phyloP scores from a whole-genome alignment of 2,797 vertebrate species.

The Schizothorax lantsangensis region DNA sequence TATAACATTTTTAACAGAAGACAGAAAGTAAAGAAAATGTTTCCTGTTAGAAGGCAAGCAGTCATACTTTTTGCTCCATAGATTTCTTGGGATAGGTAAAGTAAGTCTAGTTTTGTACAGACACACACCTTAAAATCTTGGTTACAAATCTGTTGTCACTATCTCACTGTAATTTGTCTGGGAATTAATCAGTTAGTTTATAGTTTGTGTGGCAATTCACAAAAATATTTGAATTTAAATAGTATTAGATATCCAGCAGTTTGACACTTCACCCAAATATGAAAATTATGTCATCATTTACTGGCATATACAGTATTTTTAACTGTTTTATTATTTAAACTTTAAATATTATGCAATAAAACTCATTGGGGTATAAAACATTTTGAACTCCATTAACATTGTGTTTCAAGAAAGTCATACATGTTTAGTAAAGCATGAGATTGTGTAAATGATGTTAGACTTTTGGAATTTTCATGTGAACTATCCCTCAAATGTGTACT shows the following conservation, averaged over 20 bases:
- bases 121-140: neutral
- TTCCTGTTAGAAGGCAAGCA: neutral
- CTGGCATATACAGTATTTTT: neutral
- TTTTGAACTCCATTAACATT: neutral
- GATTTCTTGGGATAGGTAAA: neutral
- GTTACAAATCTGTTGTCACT: too few species aligned
- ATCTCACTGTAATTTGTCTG: neutral
- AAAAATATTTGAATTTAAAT: neutral
- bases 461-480: neutral
- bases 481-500: neutral
- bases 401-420: neutral
- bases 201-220: neutral
- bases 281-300: neutral
- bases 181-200: neutral
- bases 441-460: neutral
- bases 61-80: neutral
- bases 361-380: neutral
- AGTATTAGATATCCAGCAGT: too few species aligned
- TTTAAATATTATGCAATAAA: neutral
- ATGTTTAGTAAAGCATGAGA: neutral
- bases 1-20: neutral
- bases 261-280: neutral
- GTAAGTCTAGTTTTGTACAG: neutral
- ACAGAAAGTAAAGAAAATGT: neutral
- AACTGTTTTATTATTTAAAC: neutral